Percentiles rank a stretch among this genome's conserved stretches.
Evolutionary conservation across 2,797 vertebrate genomes (phyloP).

Genomic region (Gambelia wislizenii): DNA sequence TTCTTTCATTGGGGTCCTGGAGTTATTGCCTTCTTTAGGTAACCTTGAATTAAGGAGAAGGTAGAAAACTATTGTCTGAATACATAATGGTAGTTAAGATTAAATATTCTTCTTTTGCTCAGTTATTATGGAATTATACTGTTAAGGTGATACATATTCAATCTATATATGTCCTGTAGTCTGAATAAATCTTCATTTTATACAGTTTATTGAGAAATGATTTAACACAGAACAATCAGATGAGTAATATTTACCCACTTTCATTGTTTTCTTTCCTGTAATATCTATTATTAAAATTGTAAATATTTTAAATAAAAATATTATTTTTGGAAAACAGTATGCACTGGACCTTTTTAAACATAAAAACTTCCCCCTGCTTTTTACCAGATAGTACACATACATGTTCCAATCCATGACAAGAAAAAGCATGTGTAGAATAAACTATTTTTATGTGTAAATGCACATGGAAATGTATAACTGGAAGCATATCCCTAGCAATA

Average conservation of each 20-base stretch:
- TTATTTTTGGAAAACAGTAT: not conserved
- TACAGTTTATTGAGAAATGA: not conserved
- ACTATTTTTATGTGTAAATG: not conserved
- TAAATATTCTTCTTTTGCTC: not conserved
- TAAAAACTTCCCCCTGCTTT: not conserved
- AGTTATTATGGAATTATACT: not conserved
- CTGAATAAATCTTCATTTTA: not conserved
- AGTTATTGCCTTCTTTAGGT: not conserved
- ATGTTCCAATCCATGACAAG: not conserved
- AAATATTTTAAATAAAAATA: conserved; percentile 4
- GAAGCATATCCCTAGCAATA: not conserved
- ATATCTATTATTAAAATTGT: not conserved
- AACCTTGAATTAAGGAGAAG: not conserved
- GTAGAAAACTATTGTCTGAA: not conserved
- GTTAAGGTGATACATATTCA: not conserved
- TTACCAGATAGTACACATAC: not conserved
- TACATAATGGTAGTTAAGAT: not conserved
- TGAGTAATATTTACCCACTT: not conserved
- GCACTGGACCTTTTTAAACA: not conserved
- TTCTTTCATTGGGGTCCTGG: not conserved
- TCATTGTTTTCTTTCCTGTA: not conserved
- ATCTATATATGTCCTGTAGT: not conserved
- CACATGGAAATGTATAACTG: not conserved
- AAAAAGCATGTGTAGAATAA: not conserved
- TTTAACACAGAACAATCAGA: not conserved